Evolutionary conservation across 2,113 vertebrate genomes (phyloP).

Genomic region (Motacilla tschutschensis): DNA sequence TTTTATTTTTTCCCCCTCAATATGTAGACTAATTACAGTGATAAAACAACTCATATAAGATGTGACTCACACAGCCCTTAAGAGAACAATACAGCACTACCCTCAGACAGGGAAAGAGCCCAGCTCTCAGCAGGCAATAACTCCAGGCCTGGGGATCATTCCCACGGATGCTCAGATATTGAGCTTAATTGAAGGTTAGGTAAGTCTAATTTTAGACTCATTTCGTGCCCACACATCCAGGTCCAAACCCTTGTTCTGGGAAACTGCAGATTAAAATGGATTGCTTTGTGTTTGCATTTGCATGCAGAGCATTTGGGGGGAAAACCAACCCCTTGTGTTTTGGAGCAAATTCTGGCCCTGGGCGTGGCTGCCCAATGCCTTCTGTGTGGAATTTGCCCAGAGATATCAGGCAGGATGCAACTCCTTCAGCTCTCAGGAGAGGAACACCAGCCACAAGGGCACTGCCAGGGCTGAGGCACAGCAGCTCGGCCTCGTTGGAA

Average conservation of each 20-base stretch:
- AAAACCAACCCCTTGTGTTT: background rate
- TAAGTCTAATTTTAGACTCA: slow-evolving; percentile 39
- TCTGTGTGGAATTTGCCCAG: slow-evolving; percentile 5
- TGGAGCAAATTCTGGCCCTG: background rate
- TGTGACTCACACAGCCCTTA: slow-evolving; percentile 12
- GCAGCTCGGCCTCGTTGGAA: background rate
- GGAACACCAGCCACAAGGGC: background rate
- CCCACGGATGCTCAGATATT: slow-evolving; percentile 18
- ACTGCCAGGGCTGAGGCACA: background rate
- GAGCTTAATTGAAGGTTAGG: slow-evolving; percentile 26
- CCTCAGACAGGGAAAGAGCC: slow-evolving; percentile 22
- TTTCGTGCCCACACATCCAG: background rate
- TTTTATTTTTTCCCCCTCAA: background rate
- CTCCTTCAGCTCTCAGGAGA: background rate
- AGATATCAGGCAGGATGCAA: slow-evolving; percentile 28
- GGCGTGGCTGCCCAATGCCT: background rate
- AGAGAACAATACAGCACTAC: slow-evolving; percentile 17
- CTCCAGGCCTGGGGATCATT: slow-evolving; percentile 27
- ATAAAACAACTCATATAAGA: slow-evolving; percentile 14
- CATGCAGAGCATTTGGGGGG: background rate
- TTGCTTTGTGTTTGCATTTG: background rate
- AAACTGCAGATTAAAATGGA: background rate
- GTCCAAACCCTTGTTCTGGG: slow-evolving; percentile 7
- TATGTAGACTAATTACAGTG: slow-evolving; percentile 2
- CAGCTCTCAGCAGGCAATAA: slow-evolving; percentile 14